Base-by-base conservation (phyloP, 2,113 vertebrate species). In the Rana temporaria region DNA sequence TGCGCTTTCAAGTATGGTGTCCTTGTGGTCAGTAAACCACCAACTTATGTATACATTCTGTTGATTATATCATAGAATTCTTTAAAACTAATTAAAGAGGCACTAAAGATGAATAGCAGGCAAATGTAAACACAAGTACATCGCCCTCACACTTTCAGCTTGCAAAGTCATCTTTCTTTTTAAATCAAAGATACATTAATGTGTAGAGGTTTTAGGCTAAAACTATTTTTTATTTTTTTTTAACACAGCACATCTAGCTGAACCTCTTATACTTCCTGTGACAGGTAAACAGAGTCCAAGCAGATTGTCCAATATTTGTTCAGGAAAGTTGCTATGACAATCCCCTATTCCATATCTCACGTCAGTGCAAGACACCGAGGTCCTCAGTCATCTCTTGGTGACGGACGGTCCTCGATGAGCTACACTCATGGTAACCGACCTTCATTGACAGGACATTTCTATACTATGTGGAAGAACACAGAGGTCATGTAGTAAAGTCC, bases 231-330 rank as follows among this genome's bases (percentile, higher is more conserved):
- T 38, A 42, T 70, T 69, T 42, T n/a, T 26, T 52, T 62, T 80
- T 70, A 60, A 3, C 66, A 48, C 34, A 22, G 20, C 32, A 80
- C 20, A 69, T 59, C 52, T 56, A 52, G 34, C 67, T 48, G 30
- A 70, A 48, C 56, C 20, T 80, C 62, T 80, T 66, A 42, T 56
- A 62, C 67, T 80, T 80, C 56, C 57, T 80, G 56, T 70, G 66
- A 70, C 64, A 70, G 78, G 66, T 80, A 80, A 80, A 71, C 66
- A 80, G 15, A 42, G 66, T 70, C 16, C 32, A 71, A 69, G 78
- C 78, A 70, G 78, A 74, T 74, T 82, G 80, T 74, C 80, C 70
- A 82, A 74, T 82, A 74, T 82, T 82, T 83, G 81, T 76, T 68
- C 71, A 83, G 62, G 79, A 76, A 76, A 83, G 71, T 83, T 83